phyloP scores from a whole-genome alignment of 2,797 vertebrate species.

The Ctenopoma kingsleyae region DNA sequence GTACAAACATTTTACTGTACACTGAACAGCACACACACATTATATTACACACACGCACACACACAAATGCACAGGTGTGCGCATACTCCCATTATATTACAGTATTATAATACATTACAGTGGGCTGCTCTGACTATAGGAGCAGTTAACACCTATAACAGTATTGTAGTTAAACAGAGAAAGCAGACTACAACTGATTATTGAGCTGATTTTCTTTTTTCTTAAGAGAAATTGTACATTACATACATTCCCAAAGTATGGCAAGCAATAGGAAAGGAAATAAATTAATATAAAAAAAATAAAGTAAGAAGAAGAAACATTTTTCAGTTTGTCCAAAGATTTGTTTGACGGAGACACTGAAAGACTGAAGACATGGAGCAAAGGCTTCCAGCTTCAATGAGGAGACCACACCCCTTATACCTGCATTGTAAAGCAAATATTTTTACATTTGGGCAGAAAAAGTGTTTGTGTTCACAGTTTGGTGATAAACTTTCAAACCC shows the following conservation, averaged over 20 bases:
- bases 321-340: constrained; percentile 19
- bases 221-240: constrained; percentile 56
- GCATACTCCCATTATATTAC: constrained; percentile 71
- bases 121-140: constrained; percentile 62
- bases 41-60: constrained; percentile 66
- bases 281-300: constrained; percentile 23
- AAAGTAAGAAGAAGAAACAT: background rate
- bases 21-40: constrained; percentile 62
- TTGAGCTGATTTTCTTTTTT: constrained; percentile 57
- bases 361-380: constrained; percentile 7
- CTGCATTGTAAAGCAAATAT: background rate
- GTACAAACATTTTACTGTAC: constrained; percentile 80
- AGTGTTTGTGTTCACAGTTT: background rate
- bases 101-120: constrained; percentile 71
- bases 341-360: constrained; percentile 21
- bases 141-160: constrained; percentile 67
- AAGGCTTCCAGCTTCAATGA: background rate
- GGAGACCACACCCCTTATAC: background rate
- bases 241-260: constrained; percentile 57
- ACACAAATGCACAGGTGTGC: constrained; percentile 55
- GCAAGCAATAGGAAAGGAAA: constrained; percentile 59
- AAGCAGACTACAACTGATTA: constrained; percentile 63
- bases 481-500: background rate
- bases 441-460: background rate
- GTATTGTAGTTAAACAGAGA: constrained; percentile 70